These are phyloP conservation scores for Saturnia pavonia DNA, from an alignment of 2,888 invertebrate species.

Conservation along the genomic window DNA sequence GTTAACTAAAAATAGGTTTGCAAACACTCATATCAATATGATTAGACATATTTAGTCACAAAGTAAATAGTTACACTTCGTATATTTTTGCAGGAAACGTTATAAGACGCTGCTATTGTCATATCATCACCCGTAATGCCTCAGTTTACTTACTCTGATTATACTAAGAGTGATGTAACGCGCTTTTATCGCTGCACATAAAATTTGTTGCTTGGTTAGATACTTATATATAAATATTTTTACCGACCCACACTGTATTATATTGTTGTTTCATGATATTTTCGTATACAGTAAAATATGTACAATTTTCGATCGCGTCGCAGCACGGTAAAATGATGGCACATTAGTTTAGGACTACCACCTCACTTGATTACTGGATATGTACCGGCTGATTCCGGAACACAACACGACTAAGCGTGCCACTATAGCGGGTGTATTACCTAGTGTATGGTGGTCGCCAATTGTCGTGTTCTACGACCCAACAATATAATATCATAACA, in stretches of 20 bases:
- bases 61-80: conserved; percentile 53
- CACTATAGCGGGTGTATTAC: too few relatives aligned
- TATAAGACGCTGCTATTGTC: conserved; percentile 55
- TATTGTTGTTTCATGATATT: neutral
- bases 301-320: too few relatives aligned
- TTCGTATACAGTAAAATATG: neutral
- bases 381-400: too few relatives aligned
- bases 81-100: conserved; percentile 47
- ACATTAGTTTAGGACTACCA: too few relatives aligned
- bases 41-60: conserved; percentile 44
- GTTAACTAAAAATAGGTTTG: conserved; percentile 22
- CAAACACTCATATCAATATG: conserved; percentile 21
- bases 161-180: conserved; percentile 60
- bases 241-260: conserved; percentile 9
- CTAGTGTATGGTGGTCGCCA: too few relatives aligned
- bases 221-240: conserved; percentile 22
- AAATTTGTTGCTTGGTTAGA: conserved; percentile 35
- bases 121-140: conserved; percentile 49
- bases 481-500: too few relatives aligned
- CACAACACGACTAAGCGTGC: too few relatives aligned
- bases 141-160: conserved; percentile 59
- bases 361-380: too few relatives aligned
- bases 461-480: too few relatives aligned
- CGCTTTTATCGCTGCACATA: conserved; percentile 40
- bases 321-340: too few relatives aligned